Base-by-base conservation (phyloP, 1,140 invertebrate species). In the Cyclargus thomasi region DNA sequence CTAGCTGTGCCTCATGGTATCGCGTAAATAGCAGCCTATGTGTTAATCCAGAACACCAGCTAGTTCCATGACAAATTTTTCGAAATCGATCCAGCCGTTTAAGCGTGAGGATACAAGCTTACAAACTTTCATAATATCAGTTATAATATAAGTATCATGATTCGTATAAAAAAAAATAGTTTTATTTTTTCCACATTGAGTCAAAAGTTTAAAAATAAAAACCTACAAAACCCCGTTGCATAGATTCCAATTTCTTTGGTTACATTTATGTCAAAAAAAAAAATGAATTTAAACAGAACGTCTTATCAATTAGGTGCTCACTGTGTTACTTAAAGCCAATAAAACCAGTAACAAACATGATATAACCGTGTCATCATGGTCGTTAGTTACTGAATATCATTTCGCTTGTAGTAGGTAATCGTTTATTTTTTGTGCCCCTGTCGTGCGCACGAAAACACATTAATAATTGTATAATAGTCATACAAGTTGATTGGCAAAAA, bases 401-500 rank as follows among this genome's bases (percentile, higher is more conserved):
- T 20, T 20, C 18, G 20, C 18, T 59, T 21, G 55, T 59, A 11
- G 21, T 59, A 7, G 18, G n/a, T 55, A n/a, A 18, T 55, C 18
- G 53, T 7, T 8, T 18, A 55, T n/a, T 55, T 59, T 59, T 59
- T 59, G 4, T 59, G 17, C 55, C 6, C 7, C 10, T 8, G 5
- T 21, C 55, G 55, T 11, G 55, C 55, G 55, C 55, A 59, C 55
- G 55, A 59, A 59, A 11, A 47, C 39, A 47, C 39, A 6, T 59
- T 7, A 59, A 20, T 21, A 59, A 55, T 18, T 11, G 11, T 21
- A 59, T 20, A 11, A 5, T 1, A 11, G 18, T n/a, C n/a, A n/a
- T n/a, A n/a, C 18, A 55, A n/a, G 14, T 53, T n/a, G 53, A 17
- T n/a, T 18, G 53, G 18, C 7, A 55, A 55, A 55, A 55, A 29